Conservation (phyloP, 2,797 vertebrate genomes). For the Protosalanx chinensis region DNA sequence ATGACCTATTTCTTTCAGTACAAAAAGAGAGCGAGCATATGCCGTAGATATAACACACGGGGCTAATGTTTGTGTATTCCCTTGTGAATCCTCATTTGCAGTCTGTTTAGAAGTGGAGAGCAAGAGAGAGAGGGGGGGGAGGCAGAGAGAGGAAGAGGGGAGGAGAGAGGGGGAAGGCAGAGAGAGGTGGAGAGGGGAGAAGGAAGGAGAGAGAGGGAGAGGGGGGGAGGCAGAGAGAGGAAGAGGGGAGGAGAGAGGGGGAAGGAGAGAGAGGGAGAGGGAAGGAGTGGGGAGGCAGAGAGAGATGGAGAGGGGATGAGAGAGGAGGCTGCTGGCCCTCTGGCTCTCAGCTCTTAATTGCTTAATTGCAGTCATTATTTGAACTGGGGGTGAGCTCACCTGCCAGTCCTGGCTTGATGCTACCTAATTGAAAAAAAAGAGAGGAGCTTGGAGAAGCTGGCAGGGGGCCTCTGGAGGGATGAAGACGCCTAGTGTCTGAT, state of each 20-base stretch:
- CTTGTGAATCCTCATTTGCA: slow-evolving; percentile 62
- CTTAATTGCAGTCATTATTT: slow-evolving; percentile 72
- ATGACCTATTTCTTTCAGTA: slow-evolving; percentile 43
- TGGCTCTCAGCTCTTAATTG: slow-evolving; percentile 66
- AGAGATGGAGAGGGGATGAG: neutral
- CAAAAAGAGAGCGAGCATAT: slow-evolving; percentile 54
- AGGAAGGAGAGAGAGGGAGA: neutral
- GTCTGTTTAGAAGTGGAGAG: slow-evolving; percentile 57
- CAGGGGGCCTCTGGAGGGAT: slow-evolving; percentile 57
- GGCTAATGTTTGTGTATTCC: slow-evolving; percentile 48
- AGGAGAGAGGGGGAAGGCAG: neutral
- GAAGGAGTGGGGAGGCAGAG: too few relatives aligned
- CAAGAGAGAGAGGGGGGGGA: slow-evolving; percentile 30
- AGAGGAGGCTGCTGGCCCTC: slow-evolving; percentile 40
- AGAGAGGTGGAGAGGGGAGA: slow-evolving; percentile 25
- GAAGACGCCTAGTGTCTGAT: slow-evolving; percentile 52
- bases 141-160: neutral
- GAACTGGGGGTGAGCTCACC: slow-evolving; percentile 61
- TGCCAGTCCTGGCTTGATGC: slow-evolving; percentile 44
- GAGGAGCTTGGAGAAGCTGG: slow-evolving; percentile 27
- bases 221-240: neutral
- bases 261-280: neutral
- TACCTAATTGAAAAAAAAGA: slow-evolving; percentile 53
- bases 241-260: neutral
- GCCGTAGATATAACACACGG: slow-evolving; percentile 30